phyloP scores from a whole-genome alignment of 2,113 vertebrate genomes.

The Triplophysa tibetana region DNA sequence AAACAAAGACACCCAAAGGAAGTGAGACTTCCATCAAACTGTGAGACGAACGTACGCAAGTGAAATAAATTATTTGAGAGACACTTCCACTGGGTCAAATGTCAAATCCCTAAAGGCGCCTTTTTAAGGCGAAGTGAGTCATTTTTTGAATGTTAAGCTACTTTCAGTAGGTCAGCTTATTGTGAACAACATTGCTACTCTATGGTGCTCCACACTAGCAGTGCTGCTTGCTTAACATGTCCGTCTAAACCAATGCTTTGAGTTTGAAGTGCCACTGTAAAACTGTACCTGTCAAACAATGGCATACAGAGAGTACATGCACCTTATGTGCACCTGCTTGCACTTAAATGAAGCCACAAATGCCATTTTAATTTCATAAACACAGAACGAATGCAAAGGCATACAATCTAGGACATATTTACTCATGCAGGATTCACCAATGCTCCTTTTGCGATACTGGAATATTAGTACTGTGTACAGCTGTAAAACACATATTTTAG shows the following conservation, averaged over 20 bases:
- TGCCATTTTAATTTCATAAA: not conserved
- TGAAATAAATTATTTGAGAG: not conserved
- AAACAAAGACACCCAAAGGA: not conserved
- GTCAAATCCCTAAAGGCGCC: not conserved
- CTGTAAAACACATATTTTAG: conserved; percentile 3
- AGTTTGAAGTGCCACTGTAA: not conserved
- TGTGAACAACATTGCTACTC: not conserved
- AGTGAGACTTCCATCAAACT: not conserved
- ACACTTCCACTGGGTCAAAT: not conserved
- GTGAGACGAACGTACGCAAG: not conserved
- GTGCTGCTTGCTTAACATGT: not conserved
- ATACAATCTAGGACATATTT: not conserved
- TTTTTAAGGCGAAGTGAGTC: not conserved
- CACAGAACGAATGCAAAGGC: conserved; percentile 5
- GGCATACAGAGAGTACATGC: not conserved
- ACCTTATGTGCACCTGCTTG: not conserved
- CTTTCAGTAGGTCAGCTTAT: not conserved
- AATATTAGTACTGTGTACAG: conserved; percentile 25
- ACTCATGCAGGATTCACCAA: not conserved
- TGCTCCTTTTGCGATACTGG: not conserved
- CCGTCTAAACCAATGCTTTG: not conserved
- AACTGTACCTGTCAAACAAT: not conserved
- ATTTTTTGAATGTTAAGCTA: not conserved
- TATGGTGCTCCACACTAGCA: not conserved
- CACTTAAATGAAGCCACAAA: too few species aligned